These are phyloP conservation scores for Geotrypetes seraphini DNA, from an alignment of 2,797 vertebrate species.

Conservation along the genomic window DNA sequence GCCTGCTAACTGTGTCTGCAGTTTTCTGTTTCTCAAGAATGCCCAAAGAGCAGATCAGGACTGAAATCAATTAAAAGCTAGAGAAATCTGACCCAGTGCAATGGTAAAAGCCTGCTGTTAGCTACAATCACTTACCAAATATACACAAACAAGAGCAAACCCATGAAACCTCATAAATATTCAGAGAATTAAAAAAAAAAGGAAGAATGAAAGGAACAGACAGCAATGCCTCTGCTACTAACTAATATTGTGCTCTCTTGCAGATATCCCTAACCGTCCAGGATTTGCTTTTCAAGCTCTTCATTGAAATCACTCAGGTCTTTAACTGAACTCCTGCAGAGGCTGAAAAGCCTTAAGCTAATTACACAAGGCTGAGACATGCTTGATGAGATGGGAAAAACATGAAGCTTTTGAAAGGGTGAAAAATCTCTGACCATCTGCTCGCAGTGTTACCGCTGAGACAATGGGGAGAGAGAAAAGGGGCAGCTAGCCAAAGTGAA, in stretches of 20 bases:
- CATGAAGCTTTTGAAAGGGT: conserved; percentile 59
- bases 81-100: conserved; percentile 40
- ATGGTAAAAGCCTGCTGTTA: conserved; percentile 35
- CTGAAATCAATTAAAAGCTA: conserved; percentile 70
- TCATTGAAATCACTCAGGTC: conserved; percentile 54
- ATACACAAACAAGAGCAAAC: conserved; percentile 35
- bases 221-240: conserved; percentile 30
- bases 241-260: conserved; percentile 48
- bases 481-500: conserved; percentile 12
- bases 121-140: conserved; percentile 41
- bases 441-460: conserved; percentile 33
- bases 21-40: conserved; percentile 47
- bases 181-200: conserved; percentile 43
- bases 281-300: conserved; percentile 49
- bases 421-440: conserved; percentile 72
- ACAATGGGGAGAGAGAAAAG: conserved; percentile 29
- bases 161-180: conserved; percentile 54
- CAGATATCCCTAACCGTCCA: conserved; percentile 53
- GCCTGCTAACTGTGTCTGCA: conserved; percentile 19
- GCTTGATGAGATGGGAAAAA: conserved; percentile 72
- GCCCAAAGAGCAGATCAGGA: conserved; percentile 48
- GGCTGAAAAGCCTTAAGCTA: conserved; percentile 65
- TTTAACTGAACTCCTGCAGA: conserved; percentile 55
- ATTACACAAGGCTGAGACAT: conserved; percentile 66
- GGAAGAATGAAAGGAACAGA: not conserved